Evolutionary conservation across 2,113 vertebrate genomes (phyloP).

Genomic region (Numenius arquata): DNA sequence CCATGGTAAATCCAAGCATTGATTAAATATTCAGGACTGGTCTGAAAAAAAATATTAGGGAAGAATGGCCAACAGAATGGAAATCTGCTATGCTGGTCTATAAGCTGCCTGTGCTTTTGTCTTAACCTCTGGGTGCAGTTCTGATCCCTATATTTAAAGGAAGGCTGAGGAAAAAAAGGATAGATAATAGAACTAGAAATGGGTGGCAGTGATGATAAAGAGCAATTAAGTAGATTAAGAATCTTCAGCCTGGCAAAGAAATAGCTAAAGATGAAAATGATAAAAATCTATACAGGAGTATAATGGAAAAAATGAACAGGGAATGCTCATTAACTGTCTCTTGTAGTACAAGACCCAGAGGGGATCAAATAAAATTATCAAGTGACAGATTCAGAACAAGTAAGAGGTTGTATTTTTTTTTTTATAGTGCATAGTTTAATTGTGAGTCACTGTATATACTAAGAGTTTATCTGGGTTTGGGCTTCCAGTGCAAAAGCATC

Average conservation of each 20-base stretch:
- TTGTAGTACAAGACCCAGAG: constrained; percentile 28
- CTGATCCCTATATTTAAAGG: background rate
- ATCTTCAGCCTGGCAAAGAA: background rate
- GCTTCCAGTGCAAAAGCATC: background rate
- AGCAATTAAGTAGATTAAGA: constrained; percentile 9
- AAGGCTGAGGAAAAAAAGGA: background rate
- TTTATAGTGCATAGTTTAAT: background rate
- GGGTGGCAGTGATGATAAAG: background rate
- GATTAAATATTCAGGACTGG: background rate
- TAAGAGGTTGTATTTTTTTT: background rate
- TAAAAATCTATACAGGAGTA: background rate
- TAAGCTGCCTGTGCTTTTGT: background rate
- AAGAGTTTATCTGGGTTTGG: background rate
- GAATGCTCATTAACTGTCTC: constrained; percentile 19
- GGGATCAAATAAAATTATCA: constrained; percentile 26
- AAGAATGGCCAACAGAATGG: background rate
- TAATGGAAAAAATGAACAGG: constrained; percentile 9
- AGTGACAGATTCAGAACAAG: background rate
- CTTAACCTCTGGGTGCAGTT: background rate
- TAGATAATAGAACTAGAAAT: background rate
- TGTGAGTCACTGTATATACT: background rate
- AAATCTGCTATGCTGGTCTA: background rate
- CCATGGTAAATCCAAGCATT: background rate
- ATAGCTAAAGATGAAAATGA: background rate
- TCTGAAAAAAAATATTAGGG: accelerated